Conservation (phyloP, 2,797 vertebrate species). For the Oceanodroma leucorhoa region DNA sequence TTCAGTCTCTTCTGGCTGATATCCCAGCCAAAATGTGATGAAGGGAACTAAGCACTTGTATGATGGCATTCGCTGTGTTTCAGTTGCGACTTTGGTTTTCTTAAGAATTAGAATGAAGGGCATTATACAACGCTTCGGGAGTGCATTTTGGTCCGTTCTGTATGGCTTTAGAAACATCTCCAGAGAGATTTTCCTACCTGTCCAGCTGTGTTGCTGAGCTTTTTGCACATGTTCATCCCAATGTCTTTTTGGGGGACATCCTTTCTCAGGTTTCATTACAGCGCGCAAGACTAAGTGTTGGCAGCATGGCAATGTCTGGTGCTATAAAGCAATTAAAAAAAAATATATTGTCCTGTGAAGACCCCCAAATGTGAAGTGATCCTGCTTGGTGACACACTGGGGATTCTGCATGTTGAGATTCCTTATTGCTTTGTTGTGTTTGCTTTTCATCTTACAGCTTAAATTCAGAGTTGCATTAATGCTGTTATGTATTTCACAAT, state of each 20-base stretch:
- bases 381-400: background rate
- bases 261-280: background rate
- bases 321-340: background rate
- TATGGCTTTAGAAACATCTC: background rate
- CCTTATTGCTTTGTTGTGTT: slow-evolving; percentile 8
- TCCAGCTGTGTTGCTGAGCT: background rate
- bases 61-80: background rate
- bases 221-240: background rate
- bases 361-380: background rate
- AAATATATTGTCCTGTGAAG: background rate
- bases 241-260: background rate
- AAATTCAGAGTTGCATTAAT: slow-evolving; percentile 34
- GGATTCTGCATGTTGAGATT: slow-evolving; percentile 2
- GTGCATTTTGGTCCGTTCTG: background rate
- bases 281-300: background rate
- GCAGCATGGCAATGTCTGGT: background rate
- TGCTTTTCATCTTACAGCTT: slow-evolving; percentile 35
- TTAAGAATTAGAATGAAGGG: background rate
- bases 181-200: background rate
- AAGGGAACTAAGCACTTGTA: background rate
- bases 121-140: background rate
- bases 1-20: background rate
- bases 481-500: slow-evolving; percentile 41
- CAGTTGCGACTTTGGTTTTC: background rate
- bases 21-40: background rate